Base-by-base conservation (phyloP, 2,797 vertebrate species). In the Bradypodion ventrale region DNA sequence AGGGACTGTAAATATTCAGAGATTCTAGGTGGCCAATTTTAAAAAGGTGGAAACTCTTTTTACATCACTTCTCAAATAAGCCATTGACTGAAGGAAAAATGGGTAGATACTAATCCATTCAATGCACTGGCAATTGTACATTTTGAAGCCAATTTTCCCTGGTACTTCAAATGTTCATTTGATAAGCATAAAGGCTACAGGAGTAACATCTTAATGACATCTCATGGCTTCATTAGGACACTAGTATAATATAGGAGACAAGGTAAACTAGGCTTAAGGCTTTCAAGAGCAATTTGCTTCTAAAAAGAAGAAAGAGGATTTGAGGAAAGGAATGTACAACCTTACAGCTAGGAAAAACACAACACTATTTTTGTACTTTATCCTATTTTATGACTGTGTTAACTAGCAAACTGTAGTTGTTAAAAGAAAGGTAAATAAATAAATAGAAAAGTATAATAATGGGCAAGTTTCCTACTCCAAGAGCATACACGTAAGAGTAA, bases 401-500 rank as follows among this genome's bases (percentile, higher is more conserved):
- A 37, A 70, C 21, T 29, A 44, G 5, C 19, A 73, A 59, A 16
- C 25, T 42, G 2, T 42, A 59, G 62, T 49, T 65, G 35, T 59
- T 25, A 42, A 60, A 78, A 78, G 46, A 49, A 49, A 49, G 52
- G 19, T 19, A 56, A 56, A 56, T 56, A 49, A 49, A 49, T 44
- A 4, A 32, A 66, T 42, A 62, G 15, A 15, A 35, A 75, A 27
- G 7, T 21, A 63, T 37, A 65, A 15, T 10, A 65, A 5, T 8
- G 5, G 60, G 19, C 37, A 62, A 25, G 15, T 23, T 32, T 3
- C 19, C 10, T 1, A 21, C 19, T 4, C 35, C 5, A 25, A 72
- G 29, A 16, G 8, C 0, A 5, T 52, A 4, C 62, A 86, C n/a
- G 87, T 0, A 0, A 0, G 6, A 23, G 32, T 35, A 0, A 74